Conservation (phyloP, 2,797 vertebrate species). For the Eulemur albifrons region DNA sequence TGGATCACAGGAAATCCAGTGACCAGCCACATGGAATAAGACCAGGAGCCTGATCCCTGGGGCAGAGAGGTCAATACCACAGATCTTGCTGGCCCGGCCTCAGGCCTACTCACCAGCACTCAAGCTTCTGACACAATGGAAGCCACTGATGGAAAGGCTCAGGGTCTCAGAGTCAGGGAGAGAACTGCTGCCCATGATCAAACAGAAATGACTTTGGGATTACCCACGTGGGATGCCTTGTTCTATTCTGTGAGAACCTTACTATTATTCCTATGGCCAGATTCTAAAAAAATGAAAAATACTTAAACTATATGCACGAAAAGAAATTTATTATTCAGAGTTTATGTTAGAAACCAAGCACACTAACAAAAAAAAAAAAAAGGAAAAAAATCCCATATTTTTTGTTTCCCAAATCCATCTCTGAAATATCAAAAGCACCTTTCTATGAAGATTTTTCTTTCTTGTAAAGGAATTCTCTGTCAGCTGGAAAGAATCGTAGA, state of each 20-base stretch:
- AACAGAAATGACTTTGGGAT: neutral
- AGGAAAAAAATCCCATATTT: neutral
- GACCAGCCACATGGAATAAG: neutral
- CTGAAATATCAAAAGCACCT: conserved; percentile 82
- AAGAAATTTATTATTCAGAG: neutral
- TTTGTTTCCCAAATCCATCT: neutral
- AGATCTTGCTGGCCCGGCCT: neutral
- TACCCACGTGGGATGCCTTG: neutral
- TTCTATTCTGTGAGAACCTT: neutral
- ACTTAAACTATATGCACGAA: neutral
- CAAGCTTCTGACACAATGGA: neutral
- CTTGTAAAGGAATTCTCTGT: conserved; percentile 83
- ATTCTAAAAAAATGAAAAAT: neutral
- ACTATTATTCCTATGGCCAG: neutral
- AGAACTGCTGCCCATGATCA: neutral
- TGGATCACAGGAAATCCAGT: neutral
- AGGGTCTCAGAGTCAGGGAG: neutral
- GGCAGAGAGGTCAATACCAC: neutral
- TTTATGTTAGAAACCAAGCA: conserved; percentile 1
- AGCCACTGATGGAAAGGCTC: neutral
- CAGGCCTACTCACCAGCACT: neutral
- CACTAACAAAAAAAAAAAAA: neutral
- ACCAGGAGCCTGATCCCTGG: neutral
- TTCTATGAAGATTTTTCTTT: conserved; percentile 89
- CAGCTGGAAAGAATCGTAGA: conserved; percentile 93